Evolutionary conservation across 1,140 invertebrate genomes (phyloP).

Genomic region (Lordiphosa stackelbergi): DNA sequence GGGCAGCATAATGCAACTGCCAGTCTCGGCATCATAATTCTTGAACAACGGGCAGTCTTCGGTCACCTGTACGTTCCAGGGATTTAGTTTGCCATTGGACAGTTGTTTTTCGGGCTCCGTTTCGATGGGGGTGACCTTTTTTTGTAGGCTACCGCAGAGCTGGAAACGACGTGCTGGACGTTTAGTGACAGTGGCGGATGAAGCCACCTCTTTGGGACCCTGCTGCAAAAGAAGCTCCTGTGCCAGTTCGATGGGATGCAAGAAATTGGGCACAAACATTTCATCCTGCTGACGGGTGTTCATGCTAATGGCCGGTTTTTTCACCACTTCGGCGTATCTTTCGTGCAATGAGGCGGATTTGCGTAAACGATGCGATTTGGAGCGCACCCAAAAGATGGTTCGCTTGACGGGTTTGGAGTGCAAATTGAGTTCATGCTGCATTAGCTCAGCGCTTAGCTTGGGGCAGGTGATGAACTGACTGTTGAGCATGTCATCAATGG

Average conservation of each 20-base stretch:
- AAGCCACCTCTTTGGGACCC: slow-evolving; percentile 32
- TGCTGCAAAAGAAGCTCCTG: slow-evolving; percentile 34
- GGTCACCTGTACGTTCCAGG: slow-evolving; percentile 70
- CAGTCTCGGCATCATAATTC: slow-evolving; percentile 77
- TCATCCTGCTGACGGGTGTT: slow-evolving; percentile 73
- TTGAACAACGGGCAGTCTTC: slow-evolving; percentile 71
- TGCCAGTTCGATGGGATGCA: slow-evolving; percentile 67
- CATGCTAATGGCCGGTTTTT: slow-evolving; percentile 73
- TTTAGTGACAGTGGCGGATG: slow-evolving; percentile 26
- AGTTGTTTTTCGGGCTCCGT: slow-evolving; percentile 65
- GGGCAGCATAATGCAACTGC: slow-evolving; percentile 77
- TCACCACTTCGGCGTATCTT: slow-evolving; percentile 73
- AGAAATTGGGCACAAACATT: slow-evolving; percentile 70
- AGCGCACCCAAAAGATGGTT: slow-evolving; percentile 74
- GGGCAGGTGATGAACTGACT: slow-evolving; percentile 77
- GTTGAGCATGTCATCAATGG: slow-evolving; percentile 76
- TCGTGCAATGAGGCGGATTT: slow-evolving; percentile 74
- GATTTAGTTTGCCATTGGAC: slow-evolving; percentile 61
- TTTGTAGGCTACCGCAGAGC: slow-evolving; percentile 70
- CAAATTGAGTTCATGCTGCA: slow-evolving; percentile 69
- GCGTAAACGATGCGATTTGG: slow-evolving; percentile 73
- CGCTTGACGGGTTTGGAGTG: slow-evolving; percentile 72
- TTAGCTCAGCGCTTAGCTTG: slow-evolving; percentile 69
- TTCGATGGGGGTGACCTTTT: slow-evolving; percentile 75
- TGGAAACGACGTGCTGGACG: slow-evolving; percentile 51